Evolutionary conservation across 2,113 vertebrate species (phyloP).

Genomic region (Heterotis niloticus): DNA sequence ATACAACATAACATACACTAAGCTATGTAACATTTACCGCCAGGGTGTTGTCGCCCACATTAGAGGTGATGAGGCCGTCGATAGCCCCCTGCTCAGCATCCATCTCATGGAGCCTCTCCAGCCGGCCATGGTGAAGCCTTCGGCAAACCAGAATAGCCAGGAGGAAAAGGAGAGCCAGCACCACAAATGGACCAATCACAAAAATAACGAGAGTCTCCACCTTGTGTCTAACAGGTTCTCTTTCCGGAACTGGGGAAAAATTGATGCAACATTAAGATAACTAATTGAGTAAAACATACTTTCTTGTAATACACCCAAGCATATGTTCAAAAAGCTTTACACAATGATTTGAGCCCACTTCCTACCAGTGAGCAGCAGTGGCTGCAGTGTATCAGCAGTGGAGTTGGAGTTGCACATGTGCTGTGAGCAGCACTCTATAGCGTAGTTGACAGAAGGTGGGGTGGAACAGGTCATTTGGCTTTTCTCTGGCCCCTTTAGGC

Average conservation of each 20-base stretch:
- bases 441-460: slow-evolving; percentile 50
- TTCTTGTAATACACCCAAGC: too few species aligned
- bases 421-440: slow-evolving; percentile 60
- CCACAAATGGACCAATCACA: slow-evolving; percentile 53
- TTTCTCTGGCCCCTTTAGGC: slow-evolving; percentile 53
- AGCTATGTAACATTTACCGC: slow-evolving; percentile 45
- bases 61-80: slow-evolving; percentile 69
- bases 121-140: slow-evolving; percentile 59
- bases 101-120: slow-evolving; percentile 61
- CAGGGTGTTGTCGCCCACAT: slow-evolving; percentile 68
- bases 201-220: slow-evolving; percentile 62
- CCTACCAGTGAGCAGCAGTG: slow-evolving; percentile 53
- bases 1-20: neutral
- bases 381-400: slow-evolving; percentile 47
- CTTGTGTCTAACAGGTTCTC: slow-evolving; percentile 54
- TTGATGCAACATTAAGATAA: neutral
- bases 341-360: neutral
- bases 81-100: slow-evolving; percentile 64
- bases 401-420: slow-evolving; percentile 66
- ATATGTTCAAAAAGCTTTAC: neutral
- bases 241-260: slow-evolving; percentile 49
- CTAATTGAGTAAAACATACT: too few species aligned
- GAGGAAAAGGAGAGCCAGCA: slow-evolving; percentile 57
- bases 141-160: slow-evolving; percentile 59
- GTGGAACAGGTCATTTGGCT: slow-evolving; percentile 57